Evolutionary conservation across 1,140 invertebrate genomes (phyloP), one percentile per base, ranked within the genome.

Genomic region (Drosophila pandora): DNA sequence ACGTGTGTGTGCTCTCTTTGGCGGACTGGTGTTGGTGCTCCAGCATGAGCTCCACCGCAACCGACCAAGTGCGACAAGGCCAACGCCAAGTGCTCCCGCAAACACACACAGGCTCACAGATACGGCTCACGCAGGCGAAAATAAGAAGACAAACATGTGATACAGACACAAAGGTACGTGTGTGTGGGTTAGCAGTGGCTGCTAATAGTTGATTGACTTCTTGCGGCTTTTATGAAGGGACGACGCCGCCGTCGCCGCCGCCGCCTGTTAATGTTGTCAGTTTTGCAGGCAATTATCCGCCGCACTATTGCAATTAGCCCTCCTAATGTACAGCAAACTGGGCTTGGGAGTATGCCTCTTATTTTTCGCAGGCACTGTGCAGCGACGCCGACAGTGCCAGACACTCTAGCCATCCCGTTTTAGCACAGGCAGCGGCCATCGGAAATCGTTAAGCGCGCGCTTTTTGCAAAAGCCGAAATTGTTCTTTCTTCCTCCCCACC

Each of bases 61-160:
- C 53, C 62, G 79, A 45, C 84, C 75, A 64, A 90, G 88, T 81
- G 83, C 79, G 85, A 91, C 90, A 90, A 91, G 82, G 90, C 90
- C 76, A 90, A 89, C 88, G 75, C 78, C 83, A 87, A 87, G 79
- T 76, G 82, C 48, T 87, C 59, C 81, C 50, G 60, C 53, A 71
- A 69, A 74, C 68, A 82, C 56, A 82, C 63, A 61, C 54, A 77
- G 34, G 21, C 43, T 7, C 23, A 59, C 74, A 37, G 12, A 23
- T 47, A 17, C 57, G 59, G 62, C 56, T 41, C 65, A 79, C 70
- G 60, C 79, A 83, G 69, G 84, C 76, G 75, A 90, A 90, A 90
- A 85, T 88, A 90, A 90, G 89, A 90, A 79, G 80, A 79, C 76
- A 84, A 90, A 90, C 88, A 90, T 90, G 88, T 90, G 88, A 90